Conservation (phyloP, 2,797 vertebrate genomes). For the Rachycentron canadum region DNA sequence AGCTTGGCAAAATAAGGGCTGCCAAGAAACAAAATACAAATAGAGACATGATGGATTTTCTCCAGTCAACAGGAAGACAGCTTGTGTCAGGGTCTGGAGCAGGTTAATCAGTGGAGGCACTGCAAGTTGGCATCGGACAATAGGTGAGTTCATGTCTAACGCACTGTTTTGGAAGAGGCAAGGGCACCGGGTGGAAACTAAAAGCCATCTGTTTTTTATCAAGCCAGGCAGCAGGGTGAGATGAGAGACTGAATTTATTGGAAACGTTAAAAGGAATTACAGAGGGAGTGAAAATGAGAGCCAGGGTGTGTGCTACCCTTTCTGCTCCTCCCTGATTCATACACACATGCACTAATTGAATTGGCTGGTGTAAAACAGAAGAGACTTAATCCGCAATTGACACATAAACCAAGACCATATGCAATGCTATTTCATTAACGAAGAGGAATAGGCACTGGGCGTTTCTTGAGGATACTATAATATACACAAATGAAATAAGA, state of each 20-base stretch:
- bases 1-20: conserved; percentile 20
- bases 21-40: conserved; percentile 6
- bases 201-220: conserved; percentile 79
- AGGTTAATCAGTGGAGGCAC: conserved; percentile 49
- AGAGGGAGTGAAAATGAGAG: conserved; percentile 68
- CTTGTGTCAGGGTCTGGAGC: conserved; percentile 16
- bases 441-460: neutral
- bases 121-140: conserved; percentile 61
- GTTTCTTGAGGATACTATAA: neutral
- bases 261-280: conserved; percentile 67
- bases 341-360: conserved; percentile 8
- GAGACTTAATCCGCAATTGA: conserved; percentile 23
- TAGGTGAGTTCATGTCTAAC: conserved; percentile 71
- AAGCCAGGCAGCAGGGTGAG: conserved; percentile 59
- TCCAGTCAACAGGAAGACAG: conserved; percentile 24
- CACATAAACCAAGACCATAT: conserved; percentile 36
- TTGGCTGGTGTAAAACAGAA: conserved; percentile 36
- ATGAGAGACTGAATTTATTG: conserved; percentile 70
- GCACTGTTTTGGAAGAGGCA: conserved; percentile 54
- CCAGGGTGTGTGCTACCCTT: conserved; percentile 7
- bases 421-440: conserved; percentile 25
- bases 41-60: neutral
- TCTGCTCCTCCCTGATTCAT: conserved; percentile 30
- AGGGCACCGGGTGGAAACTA: conserved; percentile 56
- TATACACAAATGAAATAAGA: neutral